phyloP scores from a whole-genome alignment of 2,888 invertebrate genomes.

The Sylvicola fuscatus region DNA sequence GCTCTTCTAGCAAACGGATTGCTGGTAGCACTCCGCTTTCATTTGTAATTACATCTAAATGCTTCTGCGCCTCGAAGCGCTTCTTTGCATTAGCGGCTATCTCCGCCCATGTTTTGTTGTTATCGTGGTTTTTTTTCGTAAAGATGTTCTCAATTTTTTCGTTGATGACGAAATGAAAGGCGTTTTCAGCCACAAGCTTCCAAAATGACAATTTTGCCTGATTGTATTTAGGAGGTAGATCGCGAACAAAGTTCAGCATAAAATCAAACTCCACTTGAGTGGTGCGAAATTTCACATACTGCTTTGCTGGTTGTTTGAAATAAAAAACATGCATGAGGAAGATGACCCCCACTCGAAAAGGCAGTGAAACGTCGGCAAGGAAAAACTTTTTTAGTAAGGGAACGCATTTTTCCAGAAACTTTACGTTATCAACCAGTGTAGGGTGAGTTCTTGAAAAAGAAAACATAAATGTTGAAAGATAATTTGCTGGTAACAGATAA shows the following conservation, averaged over 20 bases:
- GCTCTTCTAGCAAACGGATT: too few relatives aligned
- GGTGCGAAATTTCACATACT: constrained; percentile 7
- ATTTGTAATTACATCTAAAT: too few relatives aligned
- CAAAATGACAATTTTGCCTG: constrained; percentile 8
- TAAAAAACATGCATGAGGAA: constrained; percentile 8
- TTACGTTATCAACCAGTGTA: constrained; percentile 4
- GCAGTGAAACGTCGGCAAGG: background rate
- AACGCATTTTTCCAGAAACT: constrained; percentile 5
- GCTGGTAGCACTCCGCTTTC: too few relatives aligned
- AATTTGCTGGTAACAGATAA: too few relatives aligned
- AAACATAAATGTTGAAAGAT: too few relatives aligned
- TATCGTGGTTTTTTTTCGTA: too few relatives aligned
- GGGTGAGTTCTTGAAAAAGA: too few relatives aligned
- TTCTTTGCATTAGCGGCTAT: too few relatives aligned
- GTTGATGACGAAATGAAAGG: constrained; percentile 5
- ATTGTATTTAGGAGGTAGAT: constrained; percentile 1
- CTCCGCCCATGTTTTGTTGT: too few relatives aligned
- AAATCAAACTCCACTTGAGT: constrained; percentile 5
- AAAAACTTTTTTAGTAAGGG: constrained; percentile 4
- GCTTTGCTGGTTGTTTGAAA: constrained; percentile 8
- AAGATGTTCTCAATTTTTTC: too few relatives aligned
- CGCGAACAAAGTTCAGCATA: constrained; percentile 3
- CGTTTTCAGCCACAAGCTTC: constrained; percentile 6
- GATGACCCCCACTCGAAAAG: constrained; percentile 6
- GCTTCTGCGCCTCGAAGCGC: too few relatives aligned